Evolutionary conservation across 2,888 invertebrate genomes (phyloP), one percentile per base, ranked within the genome.

Genomic region (Ectemnius cavifrons): DNA sequence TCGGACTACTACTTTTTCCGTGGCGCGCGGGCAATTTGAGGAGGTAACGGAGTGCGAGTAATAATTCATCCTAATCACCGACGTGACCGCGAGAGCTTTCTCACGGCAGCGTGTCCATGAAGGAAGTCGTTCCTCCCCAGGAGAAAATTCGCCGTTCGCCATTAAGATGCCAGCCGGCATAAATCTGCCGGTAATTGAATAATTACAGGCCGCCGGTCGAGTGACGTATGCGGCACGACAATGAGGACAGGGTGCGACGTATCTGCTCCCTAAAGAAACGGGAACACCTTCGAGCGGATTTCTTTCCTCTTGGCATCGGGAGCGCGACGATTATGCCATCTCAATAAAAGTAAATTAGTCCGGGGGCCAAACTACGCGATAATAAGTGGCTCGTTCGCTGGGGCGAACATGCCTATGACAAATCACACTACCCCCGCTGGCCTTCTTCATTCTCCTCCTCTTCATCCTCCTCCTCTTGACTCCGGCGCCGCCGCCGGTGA

Each of bases 131-230:
- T 56, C 23, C 20, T n/a, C 16, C 28, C 49, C 11, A 68, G 57
- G 60, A 67, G 78, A 81, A 80, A 83, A 82, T 80, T 82, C 75
- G 81, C 72, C 73, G 71, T 77, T 65, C 16, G n/a, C 28, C 45
- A 83, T 81, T 72, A 72, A 75, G 74, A 69, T 66, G 77, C 64
- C 73, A 70, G 69, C 57, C 23, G 68, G 61, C 78, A 82, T 86
- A 85, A 87, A 89, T 87, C 82, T 71, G 66, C 18, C 63, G 63
- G 71, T 86, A 88, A 86, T 85, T 77, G 85, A 88, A 88, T 89
- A 87, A 89, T 89, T 88, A 85, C 75, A 70, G 77, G 73, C 71
- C 80, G 76, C 69, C 74, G 14, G 4, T 6, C n/a, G 52, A 45
- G 63, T 59, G 74, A 73, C 67, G 72, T 45, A 64, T 49, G 52